These are phyloP conservation scores for Calliopum simillimum DNA, from an alignment of 2,888 invertebrate genomes.

Conservation along the genomic window DNA sequence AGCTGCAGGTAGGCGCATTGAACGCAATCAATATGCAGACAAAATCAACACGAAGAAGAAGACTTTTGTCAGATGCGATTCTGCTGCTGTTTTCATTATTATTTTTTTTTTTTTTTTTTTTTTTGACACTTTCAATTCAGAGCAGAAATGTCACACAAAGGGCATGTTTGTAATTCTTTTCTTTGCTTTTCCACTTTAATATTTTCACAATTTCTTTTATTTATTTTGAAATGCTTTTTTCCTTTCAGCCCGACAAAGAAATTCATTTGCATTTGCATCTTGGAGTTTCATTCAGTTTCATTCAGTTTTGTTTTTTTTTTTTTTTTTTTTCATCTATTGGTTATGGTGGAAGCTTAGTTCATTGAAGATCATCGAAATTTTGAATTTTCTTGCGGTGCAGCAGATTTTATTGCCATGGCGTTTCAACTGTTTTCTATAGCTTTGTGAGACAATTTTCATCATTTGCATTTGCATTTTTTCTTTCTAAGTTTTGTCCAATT, in stretches of 20 bases:
- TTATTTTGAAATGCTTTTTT: background rate
- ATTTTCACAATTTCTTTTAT: constrained; percentile 21
- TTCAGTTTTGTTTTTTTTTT: too few relatives aligned
- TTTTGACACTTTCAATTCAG: constrained; percentile 20
- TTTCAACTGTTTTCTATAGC: too few relatives aligned
- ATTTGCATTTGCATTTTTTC: constrained; percentile 7
- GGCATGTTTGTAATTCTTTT: constrained; percentile 22
- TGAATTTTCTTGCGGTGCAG: constrained; percentile 2
- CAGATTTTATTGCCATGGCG: background rate
- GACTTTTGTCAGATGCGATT: background rate
- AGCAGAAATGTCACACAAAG: constrained; percentile 12
- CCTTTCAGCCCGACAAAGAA: constrained; percentile 26
- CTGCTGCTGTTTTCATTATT: background rate
- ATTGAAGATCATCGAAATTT: background rate
- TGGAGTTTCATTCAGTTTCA: background rate
- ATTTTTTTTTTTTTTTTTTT: too few relatives aligned
- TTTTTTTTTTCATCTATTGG: background rate
- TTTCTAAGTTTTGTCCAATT: background rate
- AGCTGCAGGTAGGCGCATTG: constrained; percentile 9
- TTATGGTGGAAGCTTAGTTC: background rate
- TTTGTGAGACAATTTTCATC: constrained; percentile 3
- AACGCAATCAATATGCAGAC: background rate
- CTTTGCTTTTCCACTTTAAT: background rate
- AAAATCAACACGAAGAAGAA: constrained; percentile 3
- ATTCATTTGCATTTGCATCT: constrained; percentile 26